These are phyloP conservation scores for Telmatherina bonti DNA, from an alignment of 2,797 vertebrate genomes.

Conservation along the genomic window DNA sequence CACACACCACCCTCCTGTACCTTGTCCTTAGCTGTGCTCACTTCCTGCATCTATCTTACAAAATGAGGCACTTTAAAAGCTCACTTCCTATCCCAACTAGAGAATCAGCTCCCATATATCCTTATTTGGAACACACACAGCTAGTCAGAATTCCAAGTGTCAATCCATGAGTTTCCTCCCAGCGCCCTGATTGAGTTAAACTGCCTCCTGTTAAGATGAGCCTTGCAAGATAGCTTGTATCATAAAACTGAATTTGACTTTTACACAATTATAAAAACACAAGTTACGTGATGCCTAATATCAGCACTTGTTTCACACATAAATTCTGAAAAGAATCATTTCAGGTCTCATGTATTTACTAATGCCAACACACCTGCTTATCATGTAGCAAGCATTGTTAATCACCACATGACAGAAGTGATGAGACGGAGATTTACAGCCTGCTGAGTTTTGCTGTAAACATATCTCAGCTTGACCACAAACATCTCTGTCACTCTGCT, in stretches of 20 bases:
- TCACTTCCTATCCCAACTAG: conserved; percentile 62
- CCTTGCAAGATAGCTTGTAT: not conserved
- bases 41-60: conserved; percentile 67
- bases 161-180: conserved; percentile 65
- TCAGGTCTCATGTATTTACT: not conserved
- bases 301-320: not conserved
- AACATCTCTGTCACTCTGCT: conserved; percentile 23
- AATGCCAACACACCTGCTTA: conserved; percentile 14
- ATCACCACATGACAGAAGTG: conserved; percentile 26
- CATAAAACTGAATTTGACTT: not conserved
- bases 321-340: conserved; percentile 2
- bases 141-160: conserved; percentile 65
- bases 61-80: conserved; percentile 55
- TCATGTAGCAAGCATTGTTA: not conserved
- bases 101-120: conserved; percentile 67
- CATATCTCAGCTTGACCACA: conserved; percentile 33
- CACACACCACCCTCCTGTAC: not conserved
- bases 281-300: not conserved
- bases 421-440: conserved; percentile 58
- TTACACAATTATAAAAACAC: not conserved
- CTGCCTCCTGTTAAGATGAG: conserved; percentile 21
- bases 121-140: conserved; percentile 79
- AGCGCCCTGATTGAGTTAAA: conserved; percentile 74
- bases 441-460: conserved; percentile 46
- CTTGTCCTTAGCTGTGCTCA: conserved; percentile 50